These are phyloP conservation scores for Callithrix jacchus DNA, from an alignment of 2,113 vertebrate genomes.

Conservation along the genomic window DNA sequence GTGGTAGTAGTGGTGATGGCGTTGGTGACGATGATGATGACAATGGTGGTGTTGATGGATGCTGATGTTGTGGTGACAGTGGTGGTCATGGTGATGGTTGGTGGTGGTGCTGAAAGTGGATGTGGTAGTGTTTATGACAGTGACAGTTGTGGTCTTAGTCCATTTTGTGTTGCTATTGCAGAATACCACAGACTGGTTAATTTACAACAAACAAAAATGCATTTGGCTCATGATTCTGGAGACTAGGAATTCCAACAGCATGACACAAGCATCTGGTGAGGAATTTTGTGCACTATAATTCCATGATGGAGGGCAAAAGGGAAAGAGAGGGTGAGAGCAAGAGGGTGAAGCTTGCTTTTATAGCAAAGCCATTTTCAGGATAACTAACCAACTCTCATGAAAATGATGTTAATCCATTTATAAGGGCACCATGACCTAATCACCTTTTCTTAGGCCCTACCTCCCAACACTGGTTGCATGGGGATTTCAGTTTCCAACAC, in stretches of 20 bases:
- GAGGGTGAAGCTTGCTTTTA: neutral
- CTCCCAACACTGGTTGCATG: neutral
- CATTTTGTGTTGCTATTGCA: neutral
- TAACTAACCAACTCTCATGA: neutral
- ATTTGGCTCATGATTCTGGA: neutral
- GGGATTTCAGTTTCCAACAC: neutral
- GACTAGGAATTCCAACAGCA: neutral
- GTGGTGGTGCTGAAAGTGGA: neutral
- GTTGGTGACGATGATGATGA: fast-evolving
- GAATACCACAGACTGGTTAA: neutral
- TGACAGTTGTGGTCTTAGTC: neutral
- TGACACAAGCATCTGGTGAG: too few relatives aligned
- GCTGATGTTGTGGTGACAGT: neutral
- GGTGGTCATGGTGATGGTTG: neutral
- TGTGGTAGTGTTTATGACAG: neutral
- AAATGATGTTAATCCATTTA: neutral
- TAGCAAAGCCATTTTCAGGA: neutral
- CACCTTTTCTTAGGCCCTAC: neutral
- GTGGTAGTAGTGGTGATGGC: too few relatives aligned
- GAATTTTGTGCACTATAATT: neutral
- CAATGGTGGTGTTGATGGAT: neutral
- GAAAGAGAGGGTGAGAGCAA: neutral
- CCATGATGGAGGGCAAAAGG: neutral
- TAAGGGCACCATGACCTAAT: neutral
- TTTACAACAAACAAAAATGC: neutral